Percentiles rank a stretch among this genome's conserved stretches.
Conservation (phyloP, 2,797 vertebrate species). For the Rhabdophis nuchalis region DNA sequence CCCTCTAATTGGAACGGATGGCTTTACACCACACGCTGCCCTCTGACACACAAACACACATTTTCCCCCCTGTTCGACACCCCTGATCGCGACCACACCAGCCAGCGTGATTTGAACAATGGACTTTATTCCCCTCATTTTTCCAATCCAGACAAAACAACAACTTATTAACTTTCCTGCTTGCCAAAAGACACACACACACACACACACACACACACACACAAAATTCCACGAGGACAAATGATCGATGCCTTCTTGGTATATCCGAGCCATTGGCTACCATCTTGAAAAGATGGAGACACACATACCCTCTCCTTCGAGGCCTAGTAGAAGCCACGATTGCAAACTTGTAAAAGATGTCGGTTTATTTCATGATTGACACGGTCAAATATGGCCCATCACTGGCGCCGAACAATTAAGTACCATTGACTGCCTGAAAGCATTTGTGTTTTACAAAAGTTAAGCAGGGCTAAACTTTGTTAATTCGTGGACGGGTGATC, state of each 20-base stretch:
- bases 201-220: too few species aligned
- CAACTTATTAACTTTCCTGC: not conserved
- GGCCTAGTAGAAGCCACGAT: not conserved
- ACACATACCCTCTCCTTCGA: accelerated
- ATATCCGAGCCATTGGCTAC: not conserved
- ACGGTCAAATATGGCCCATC: not conserved
- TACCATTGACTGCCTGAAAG: not conserved
- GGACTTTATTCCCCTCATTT: not conserved
- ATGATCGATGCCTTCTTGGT: not conserved
- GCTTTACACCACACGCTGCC: not conserved
- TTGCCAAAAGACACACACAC: not conserved
- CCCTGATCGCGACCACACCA: too few species aligned
- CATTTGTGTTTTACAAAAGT: not conserved
- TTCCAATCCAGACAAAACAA: not conserved
- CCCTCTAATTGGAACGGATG: not conserved
- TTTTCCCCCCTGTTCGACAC: not conserved
- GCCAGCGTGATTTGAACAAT: not conserved
- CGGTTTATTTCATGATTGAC: not conserved
- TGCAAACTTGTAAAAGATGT: not conserved
- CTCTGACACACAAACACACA: not conserved
- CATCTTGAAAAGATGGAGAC: not conserved
- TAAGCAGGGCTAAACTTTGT: not conserved
- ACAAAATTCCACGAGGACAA: not conserved
- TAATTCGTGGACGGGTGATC: not conserved
- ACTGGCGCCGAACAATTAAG: not conserved